phyloP scores from a whole-genome alignment of 2,888 invertebrate species.

The Folsomia candida region DNA sequence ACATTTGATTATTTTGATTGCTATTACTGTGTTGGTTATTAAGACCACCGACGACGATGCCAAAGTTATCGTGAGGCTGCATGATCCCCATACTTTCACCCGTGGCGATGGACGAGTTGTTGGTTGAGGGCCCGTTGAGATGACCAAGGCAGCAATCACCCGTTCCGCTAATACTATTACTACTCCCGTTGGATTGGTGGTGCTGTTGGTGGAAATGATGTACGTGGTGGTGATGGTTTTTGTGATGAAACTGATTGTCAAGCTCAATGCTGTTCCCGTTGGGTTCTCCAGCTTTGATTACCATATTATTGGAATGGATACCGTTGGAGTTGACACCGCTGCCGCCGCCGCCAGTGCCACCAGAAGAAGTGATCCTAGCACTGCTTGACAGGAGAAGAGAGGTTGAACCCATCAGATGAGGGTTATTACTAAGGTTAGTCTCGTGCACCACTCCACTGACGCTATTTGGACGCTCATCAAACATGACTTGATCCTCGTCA shows the following conservation, averaged over 20 bases:
- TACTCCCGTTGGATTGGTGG: conserved; percentile 6
- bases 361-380: not conserved
- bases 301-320: conserved; percentile 15
- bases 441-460: conserved; percentile 12
- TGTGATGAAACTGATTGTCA: conserved; percentile 17
- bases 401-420: conserved; percentile 27
- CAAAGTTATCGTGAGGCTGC: not conserved
- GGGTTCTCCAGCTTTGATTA: not conserved
- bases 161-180: not conserved
- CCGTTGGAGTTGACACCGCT: not conserved
- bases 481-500: conserved; percentile 20
- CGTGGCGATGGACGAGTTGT: not conserved
- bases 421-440: conserved; percentile 12
- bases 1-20: conserved; percentile 4
- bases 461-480: conserved; percentile 10
- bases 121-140: not conserved
- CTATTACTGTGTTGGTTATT: not conserved
- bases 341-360: not conserved
- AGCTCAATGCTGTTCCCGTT: conserved; percentile 1
- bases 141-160: conserved; percentile 1
- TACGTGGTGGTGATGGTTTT: conserved; percentile 2
- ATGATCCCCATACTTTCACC: not conserved
- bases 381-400: conserved; percentile 21
- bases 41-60: not conserved
- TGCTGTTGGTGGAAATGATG: conserved; percentile 7